These are phyloP conservation scores for Epizoanthus ramosus DNA, from an alignment of 92 coral and sea anemone species.

Conservation along the genomic window DNA sequence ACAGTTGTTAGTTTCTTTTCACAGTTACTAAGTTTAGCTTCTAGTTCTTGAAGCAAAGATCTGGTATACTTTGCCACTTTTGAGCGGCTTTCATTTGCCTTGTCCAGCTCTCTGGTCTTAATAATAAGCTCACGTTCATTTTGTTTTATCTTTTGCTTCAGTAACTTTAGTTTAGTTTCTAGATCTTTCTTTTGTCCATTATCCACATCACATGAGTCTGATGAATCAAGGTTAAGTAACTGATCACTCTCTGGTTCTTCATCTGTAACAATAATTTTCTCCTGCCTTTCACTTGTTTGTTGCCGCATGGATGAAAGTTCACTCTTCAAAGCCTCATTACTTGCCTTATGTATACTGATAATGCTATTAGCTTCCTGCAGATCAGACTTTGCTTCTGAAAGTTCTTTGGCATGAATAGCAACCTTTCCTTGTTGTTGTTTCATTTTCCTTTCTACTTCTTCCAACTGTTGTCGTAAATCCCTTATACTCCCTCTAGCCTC, in stretches of 20 bases:
- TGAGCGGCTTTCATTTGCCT: slow-evolving; percentile 98
- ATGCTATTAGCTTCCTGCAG: slow-evolving; percentile 89
- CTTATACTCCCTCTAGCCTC: slow-evolving; percentile 63
- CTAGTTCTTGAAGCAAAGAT: slow-evolving; percentile 88
- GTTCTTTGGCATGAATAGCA: slow-evolving; percentile 75
- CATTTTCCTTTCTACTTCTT: slow-evolving; percentile 79
- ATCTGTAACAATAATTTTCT: slow-evolving; percentile 65
- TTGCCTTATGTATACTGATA: slow-evolving; percentile 90
- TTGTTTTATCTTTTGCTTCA: slow-evolving; percentile 76
- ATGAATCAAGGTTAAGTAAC: slow-evolving; percentile 46
- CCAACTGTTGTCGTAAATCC: slow-evolving; percentile 69
- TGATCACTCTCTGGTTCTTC: slow-evolving; percentile 80
- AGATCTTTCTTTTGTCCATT: slow-evolving; percentile 51
- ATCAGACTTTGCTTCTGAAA: slow-evolving; percentile 86
- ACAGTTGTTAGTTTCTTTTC: slow-evolving; percentile 82
- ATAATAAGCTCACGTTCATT: slow-evolving; percentile 83
- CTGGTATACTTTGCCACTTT: slow-evolving; percentile 98
- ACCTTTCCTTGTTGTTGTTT: slow-evolving; percentile 82
- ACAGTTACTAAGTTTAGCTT: slow-evolving; percentile 81
- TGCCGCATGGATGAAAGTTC: slow-evolving; percentile 68
- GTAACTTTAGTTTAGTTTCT: slow-evolving; percentile 69
- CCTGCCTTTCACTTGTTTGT: slow-evolving; percentile 52
- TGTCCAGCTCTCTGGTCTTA: slow-evolving; percentile 90
- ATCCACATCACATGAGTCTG: slow-evolving; percentile 61
- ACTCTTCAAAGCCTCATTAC: slow-evolving; percentile 72